These are phyloP conservation scores for Drosophila santomea DNA, from an alignment of 1,140 invertebrate genomes.

Conservation along the genomic window DNA sequence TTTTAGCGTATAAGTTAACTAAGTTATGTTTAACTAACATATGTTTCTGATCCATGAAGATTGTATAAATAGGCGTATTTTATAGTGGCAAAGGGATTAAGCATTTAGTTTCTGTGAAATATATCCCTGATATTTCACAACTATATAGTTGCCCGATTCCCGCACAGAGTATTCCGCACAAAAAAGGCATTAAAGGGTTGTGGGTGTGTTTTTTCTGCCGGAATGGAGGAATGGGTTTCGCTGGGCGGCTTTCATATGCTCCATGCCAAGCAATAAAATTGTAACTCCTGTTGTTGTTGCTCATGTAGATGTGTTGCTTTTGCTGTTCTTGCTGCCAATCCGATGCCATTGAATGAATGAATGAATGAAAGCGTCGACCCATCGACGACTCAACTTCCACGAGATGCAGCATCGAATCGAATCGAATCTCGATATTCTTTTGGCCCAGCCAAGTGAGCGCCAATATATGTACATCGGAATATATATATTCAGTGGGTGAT, in stretches of 20 bases:
- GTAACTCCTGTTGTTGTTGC: conserved; percentile 66
- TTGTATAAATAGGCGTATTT: too few relatives aligned
- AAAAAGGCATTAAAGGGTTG: conserved; percentile 48
- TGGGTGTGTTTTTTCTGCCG: conserved; percentile 20
- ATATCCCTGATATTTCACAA: background rate
- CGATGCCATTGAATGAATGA: conserved; percentile 62
- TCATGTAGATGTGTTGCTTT: conserved; percentile 8
- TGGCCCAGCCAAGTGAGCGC: conserved; percentile 58
- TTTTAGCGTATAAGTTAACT: too few relatives aligned
- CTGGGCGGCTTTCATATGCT: conserved; percentile 74
- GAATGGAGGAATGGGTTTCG: conserved; percentile 22
- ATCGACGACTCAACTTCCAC: conserved; percentile 64
- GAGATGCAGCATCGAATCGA: conserved; percentile 73
- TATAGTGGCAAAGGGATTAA: too few relatives aligned
- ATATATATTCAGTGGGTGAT: conserved; percentile 11
- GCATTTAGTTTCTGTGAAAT: background rate
- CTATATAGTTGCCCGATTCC: background rate
- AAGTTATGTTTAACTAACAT: too few relatives aligned
- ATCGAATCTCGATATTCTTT: conserved; percentile 70
- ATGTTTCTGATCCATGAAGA: too few relatives aligned
- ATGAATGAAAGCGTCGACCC: conserved; percentile 74
- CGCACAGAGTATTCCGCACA: conserved; percentile 20
- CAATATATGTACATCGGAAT: conserved; percentile 16
- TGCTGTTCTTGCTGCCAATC: conserved; percentile 11
- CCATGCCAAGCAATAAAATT: conserved; percentile 80